Conservation (phyloP, 2,797 vertebrate genomes). For the Tapirus indicus region DNA sequence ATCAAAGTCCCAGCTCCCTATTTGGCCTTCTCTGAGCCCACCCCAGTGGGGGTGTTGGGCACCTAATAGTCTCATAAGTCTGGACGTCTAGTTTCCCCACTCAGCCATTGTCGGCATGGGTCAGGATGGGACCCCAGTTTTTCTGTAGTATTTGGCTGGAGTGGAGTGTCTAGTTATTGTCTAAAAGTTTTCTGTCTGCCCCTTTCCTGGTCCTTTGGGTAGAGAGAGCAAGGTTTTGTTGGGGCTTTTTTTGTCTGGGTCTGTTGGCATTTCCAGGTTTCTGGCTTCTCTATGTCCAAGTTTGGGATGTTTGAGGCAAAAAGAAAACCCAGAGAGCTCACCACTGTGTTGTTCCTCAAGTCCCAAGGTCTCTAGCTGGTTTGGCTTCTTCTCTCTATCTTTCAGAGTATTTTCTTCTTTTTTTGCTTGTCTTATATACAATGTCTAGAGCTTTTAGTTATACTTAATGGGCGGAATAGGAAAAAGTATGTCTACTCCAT, state of each 20-base stretch:
- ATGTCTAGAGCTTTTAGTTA: not conserved
- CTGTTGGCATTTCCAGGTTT: not conserved
- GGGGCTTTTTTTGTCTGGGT: not conserved
- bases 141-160: too few species aligned
- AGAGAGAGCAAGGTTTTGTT: too few species aligned
- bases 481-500: not conserved
- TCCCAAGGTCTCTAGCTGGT: not conserved
- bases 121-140: too few species aligned
- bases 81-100: not conserved
- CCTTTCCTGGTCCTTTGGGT: too few species aligned
- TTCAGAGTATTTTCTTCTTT: not conserved
- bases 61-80: not conserved
- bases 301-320: not conserved
- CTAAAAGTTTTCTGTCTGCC: too few species aligned
- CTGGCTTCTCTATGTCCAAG: not conserved
- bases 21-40: not conserved
- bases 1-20: not conserved
- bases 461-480: not conserved
- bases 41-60: not conserved
- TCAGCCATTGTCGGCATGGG: not conserved
- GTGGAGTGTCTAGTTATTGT: too few species aligned
- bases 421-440: not conserved
- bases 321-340: not conserved
- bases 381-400: not conserved
- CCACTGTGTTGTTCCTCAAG: not conserved